Base-by-base conservation (phyloP, 2,888 invertebrate genomes). In the Urechis unicinctus region DNA sequence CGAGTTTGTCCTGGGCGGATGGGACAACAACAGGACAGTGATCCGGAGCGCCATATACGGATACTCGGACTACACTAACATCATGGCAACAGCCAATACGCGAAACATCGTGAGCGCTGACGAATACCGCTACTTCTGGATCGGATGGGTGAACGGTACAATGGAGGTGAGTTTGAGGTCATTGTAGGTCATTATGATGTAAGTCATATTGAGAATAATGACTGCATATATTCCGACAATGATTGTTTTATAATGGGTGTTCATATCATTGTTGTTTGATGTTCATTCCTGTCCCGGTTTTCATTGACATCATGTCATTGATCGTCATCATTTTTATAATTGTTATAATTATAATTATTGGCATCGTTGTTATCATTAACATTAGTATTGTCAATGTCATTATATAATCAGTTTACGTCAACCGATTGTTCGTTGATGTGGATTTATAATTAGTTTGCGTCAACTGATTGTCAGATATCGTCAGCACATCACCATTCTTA, bases 61-160 rank as follows among this genome's bases (percentile, higher is more conserved):
- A 6, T n/a, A n/a, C n/a, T n/a, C n/a, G n/a, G 53, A 47, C 1
- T 50, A 41, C 13, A 36, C 24, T 13, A 44, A 45, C 21, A 30
- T 57, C 26, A 53, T 50, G 46, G 57, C 45, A 3, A n/a, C 26
- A 6, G n/a, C 28, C 17, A 4, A 25, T n/a, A 24, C 25, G n/a
- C 24, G 44, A 21, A 44, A 54, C 41, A 25, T 57, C 28, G 22
- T 57, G 9, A 50, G 36, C 17, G 6, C 28, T 9, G 24, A 44
- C 26, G 54, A 57, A 29, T 21, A 22, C 22, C 42, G 53, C 9
- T 44, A 54, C n/a, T 57, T 57, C 57, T 57, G 57, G 57, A 28
- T 57, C 41, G 31, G 57, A 45, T 57, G 57, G 57, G 13, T 36
- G 45, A 51, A 53, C 41, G 56, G 53, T 5, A 43, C 24, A 30